Evolutionary conservation across 2,113 vertebrate species (phyloP), one percentile per base, ranked within the genome.

Genomic region (Taxidea taxus): DNA sequence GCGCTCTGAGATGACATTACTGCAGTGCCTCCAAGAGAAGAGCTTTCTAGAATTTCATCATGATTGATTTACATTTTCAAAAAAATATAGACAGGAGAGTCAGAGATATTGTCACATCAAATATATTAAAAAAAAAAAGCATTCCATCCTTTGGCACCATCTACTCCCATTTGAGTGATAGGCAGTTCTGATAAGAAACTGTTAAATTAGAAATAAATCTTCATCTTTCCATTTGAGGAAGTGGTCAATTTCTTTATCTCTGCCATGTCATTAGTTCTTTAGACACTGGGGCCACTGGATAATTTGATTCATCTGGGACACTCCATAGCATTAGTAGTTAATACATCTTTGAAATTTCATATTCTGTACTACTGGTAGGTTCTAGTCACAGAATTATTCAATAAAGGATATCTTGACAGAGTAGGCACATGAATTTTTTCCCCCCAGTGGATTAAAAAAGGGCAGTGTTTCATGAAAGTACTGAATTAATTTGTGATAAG

Each of bases 401-500:
- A 39, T 92, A 90, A 96, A 88, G 64, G 56, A 62, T 97, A 85
- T 87, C 87, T 94, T 91, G 94, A 74, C 39, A 10, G 15, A 77
- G 39, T 72, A 86, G 58, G 66, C 54, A 82, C 27, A 21, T 49
- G 87, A 15, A 34, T 39, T 92, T 60, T 68, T 93, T 93, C 47
- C 34, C 13, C 4, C 87, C 78, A 60, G 12, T 68, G 75, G 87
- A 95, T 90, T 87, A 49, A 77, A 88, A 94, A 94, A 88, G 75
- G 58, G 34, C 92, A 90, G 31, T 54, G 75, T 96, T 92, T 96
- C 90, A 31, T 83, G 34, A 96, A 95, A 97, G 94, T 47, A 37
- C 78, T 88, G 77, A 95, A 97, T 96, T 97, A 97, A 98, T 97
- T 96, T 96, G 44, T 90, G 95, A 58, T 94, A 82, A 97, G 97